phyloP scores from a whole-genome alignment of 2,797 vertebrate species.

The Rhinoraja longicauda region DNA sequence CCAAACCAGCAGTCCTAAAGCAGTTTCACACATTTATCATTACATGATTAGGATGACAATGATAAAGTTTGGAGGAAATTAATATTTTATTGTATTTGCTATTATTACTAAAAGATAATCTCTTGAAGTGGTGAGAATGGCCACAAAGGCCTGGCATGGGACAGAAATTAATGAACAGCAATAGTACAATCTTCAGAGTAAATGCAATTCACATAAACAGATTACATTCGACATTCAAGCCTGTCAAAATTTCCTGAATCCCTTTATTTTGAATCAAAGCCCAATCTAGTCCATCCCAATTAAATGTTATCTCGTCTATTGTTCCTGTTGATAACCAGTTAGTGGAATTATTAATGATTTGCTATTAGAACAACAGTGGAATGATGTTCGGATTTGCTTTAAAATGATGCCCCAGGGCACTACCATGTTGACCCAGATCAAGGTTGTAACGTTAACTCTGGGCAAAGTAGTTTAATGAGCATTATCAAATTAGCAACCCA shows the following conservation, averaged over 20 bases:
- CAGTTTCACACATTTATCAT: not conserved
- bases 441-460: not conserved
- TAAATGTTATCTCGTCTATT: not conserved
- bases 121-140: not conserved
- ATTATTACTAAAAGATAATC: not conserved
- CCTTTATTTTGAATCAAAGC: not conserved
- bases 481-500: not conserved
- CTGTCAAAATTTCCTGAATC: not conserved
- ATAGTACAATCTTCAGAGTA: not conserved
- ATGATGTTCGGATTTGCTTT: not conserved
- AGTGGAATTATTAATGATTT: not conserved
- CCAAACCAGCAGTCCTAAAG: not conserved
- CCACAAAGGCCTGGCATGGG: not conserved
- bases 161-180: not conserved
- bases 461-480: not conserved
- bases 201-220: not conserved
- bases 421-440: not conserved
- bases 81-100: not conserved
- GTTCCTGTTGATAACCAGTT: not conserved
- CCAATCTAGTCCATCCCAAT: not conserved
- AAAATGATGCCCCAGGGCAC: not conserved
- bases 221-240: not conserved
- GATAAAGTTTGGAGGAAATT: not conserved
- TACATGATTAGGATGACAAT: not conserved
- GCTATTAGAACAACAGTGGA: not conserved